Evolutionary conservation across 2,797 vertebrate genomes (phyloP), one percentile per base, ranked within the genome.

Genomic region (Catostomus latipinnis): DNA sequence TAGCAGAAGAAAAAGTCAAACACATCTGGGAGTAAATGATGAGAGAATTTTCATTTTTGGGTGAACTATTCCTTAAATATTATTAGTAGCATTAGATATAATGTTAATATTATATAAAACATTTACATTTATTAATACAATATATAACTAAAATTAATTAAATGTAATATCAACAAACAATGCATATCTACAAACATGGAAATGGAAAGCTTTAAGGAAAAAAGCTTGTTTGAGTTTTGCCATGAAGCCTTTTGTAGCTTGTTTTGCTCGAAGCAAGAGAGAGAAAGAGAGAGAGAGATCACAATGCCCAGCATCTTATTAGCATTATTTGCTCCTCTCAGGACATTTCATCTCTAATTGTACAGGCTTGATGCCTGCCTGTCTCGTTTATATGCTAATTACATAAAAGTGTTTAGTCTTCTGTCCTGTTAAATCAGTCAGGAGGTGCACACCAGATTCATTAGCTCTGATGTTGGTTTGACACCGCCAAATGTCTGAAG

Each of bases 351-450:
- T 86, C 63, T 85, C 67, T 86, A 84, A 87, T 81, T 82, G 82
- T 86, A 84, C 75, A 72, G 75, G 72, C 79, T 83, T 85, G 81
- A 84, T 82, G 81, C 81, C 83, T 71, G 81, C 81, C 85, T 83
- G 82, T 88, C 88, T 89, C 80, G 76, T 89, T 88, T 87, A 82
- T 89, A 89, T 89, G 87, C 88, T 88, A 89, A 88, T 88, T 84
- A 76, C 83, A 82, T 83, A 86, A 85, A 86, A 85, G 83, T 88
- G 83, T 88, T 88, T 87, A 82, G 87, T 86, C 86, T 85, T 84
- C 85, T 87, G 85, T 88, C 85, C 81, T 81, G 84, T 88, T 88
- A 88, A 87, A 87, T 87, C 83, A 83, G 82, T 86, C 86, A 87
- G 86, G 85, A 86, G 84, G 76, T 84, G 81, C 82, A 83, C 81